Conservation (phyloP, 1,140 invertebrate genomes). For the Musca vetustissima region DNA sequence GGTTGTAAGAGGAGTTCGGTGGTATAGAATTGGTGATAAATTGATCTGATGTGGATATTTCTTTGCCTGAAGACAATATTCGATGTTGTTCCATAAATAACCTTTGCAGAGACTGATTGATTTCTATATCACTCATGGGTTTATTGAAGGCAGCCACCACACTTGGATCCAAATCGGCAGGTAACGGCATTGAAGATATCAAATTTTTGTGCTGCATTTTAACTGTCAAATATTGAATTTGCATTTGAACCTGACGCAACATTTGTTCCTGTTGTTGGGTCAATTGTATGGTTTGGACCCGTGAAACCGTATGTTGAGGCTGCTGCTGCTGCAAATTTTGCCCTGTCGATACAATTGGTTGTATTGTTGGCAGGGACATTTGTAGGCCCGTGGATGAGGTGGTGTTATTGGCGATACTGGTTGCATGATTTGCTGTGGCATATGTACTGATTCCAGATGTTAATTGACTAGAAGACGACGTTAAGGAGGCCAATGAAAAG, state of each 20-base stretch:
- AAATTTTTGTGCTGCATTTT: slow-evolving; percentile 55
- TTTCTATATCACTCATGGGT: slow-evolving; percentile 52
- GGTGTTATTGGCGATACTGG: too few relatives aligned
- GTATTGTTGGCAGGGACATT: background rate
- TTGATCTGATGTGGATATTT: slow-evolving; percentile 60
- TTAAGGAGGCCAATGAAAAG: background rate
- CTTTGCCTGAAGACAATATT: slow-evolving; percentile 64
- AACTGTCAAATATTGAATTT: slow-evolving; percentile 61
- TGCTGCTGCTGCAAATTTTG: slow-evolving; percentile 23
- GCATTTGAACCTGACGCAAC: slow-evolving; percentile 63
- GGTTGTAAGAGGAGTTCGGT: slow-evolving; percentile 30
- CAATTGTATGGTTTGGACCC: slow-evolving; percentile 63
- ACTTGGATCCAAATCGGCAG: slow-evolving; percentile 43
- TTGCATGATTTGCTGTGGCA: background rate
- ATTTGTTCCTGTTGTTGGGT: slow-evolving; percentile 64
- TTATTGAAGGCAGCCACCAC: slow-evolving; percentile 48
- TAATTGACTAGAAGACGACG: background rate
- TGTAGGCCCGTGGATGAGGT: background rate
- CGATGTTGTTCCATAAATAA: slow-evolving; percentile 65
- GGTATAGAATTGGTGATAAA: slow-evolving; percentile 32
- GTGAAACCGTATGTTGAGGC: slow-evolving; percentile 53
- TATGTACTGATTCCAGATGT: background rate
- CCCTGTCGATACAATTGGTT: slow-evolving; percentile 24
- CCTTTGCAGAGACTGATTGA: slow-evolving; percentile 59
- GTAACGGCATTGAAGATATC: slow-evolving; percentile 38